Evolutionary conservation across 2,888 invertebrate species (phyloP), one percentile per base, ranked within the genome.

Genomic region (Drosophila paranaensis): DNA sequence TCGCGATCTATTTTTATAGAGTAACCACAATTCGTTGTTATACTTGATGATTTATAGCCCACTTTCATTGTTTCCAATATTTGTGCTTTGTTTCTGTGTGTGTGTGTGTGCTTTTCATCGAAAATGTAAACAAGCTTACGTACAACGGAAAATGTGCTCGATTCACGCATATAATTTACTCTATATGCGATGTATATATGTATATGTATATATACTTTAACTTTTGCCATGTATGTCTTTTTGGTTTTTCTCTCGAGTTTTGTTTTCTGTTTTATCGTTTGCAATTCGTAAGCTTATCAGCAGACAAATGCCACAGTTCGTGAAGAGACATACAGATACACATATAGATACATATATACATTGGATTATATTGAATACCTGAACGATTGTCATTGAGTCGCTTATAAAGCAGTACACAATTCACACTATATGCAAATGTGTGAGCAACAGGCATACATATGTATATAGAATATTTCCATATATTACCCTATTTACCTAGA

Each of bases 281-380:
- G 53, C 39, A 20, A 39, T 39, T 54, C 45, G 30, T 53, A 33
- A 55, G 42, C 70, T 77, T 77, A 77, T 77, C 77, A 87, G 69
- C 72, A 45, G 70, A 63, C 74, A 74, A 77, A 73, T 84, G 85
- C 76, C 79, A 87, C 82, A 74, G 57, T 79, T 84, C 67, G 76
- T 76, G 79, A 81, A 79, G 74, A 76, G 56, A 30, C 70, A 62
- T 68, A 61, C 39, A 35, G 51, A 35, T 60, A n/a, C 51, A 6
- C 9, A 11, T n/a, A 4, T 63, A 67, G 71, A 60, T 51, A 33
- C 50, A 8, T 62, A 20, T 50, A 10, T 48, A 27, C 63, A 13
- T 25, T 25, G 13, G 6, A 45, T 65, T 27, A 51, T 43, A 53
- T 50, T 73, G 60, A 3, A 68, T 80, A 79, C 46, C 48, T 67